A percentile compares a stretch with the other conserved stretches of the same genome.
These are phyloP conservation scores for Apostichopus parvimensis DNA, from an alignment of 35 echinoderm and acorn worm genomes.

Conservation along the genomic window DNA sequence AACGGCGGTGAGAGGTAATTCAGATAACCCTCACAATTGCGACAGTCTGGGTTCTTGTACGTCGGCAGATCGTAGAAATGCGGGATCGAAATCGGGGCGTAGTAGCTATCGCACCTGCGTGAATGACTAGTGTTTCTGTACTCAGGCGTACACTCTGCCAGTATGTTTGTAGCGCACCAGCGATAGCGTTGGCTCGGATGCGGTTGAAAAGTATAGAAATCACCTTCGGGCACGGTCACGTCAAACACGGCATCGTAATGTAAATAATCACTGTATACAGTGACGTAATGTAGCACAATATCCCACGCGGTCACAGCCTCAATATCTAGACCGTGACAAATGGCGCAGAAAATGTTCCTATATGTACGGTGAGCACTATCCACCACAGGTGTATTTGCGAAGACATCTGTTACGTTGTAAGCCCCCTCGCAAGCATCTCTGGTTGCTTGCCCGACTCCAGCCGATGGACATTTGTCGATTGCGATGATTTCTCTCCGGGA, in stretches of 20 bases:
- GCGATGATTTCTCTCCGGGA: background rate
- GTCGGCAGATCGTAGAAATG: background rate
- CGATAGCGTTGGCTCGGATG: background rate
- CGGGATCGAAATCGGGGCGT: background rate
- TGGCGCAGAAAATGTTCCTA: constrained; percentile 7
- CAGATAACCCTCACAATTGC: background rate
- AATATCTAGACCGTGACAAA: background rate
- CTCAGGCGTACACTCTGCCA: background rate
- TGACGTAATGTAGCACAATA: background rate
- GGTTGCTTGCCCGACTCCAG: background rate
- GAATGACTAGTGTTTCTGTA: background rate
- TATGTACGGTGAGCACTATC: background rate
- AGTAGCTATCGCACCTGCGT: background rate
- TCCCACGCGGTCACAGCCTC: background rate
- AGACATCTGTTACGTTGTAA: background rate
- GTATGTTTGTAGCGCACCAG: background rate
- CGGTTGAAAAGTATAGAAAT: background rate
- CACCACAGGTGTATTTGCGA: background rate
- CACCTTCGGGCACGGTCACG: background rate
- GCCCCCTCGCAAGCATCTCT: background rate
- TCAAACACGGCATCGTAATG: background rate
- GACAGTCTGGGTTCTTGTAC: constrained; percentile 12
- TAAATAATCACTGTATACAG: background rate
- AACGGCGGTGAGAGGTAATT: background rate
- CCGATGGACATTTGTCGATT: background rate